Evolutionary conservation across 2,888 invertebrate species (phyloP), one percentile per base, ranked within the genome.

Genomic region (Chesias legatella): DNA sequence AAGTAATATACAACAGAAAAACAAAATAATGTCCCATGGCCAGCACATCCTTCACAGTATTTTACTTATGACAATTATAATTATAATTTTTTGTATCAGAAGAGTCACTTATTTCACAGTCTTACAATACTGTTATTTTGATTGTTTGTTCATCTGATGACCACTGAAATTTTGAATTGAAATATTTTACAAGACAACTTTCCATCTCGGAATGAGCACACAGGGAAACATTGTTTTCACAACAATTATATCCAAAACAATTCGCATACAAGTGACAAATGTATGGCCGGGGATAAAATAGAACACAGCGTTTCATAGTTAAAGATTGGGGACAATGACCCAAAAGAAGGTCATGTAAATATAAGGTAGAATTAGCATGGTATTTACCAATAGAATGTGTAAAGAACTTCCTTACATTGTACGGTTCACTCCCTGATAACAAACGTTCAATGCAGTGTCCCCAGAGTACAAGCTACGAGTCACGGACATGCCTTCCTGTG

Each of bases 291-390:
- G 31, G 7, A 28, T 28, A 23, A 26, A 33, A 34, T 27, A 45
- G 11, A 44, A 33, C 28, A 36, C 11, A 41, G 13, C 22, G 25
- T 20, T 9, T 17, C 37, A 23, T 31, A 35, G 28, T 31, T 46
- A 33, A 10, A 23, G 24, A 48, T 48, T 36, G 63, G 61, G 77
- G 73, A 65, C 76, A 79, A 65, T 74, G 76, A 79, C 78, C 77
- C 58, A 53, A 51, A 67, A 62, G 53, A 48, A 57, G 66, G 63
- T 67, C 70, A 66, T 60, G 58, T 72, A 70, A 71, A 74, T 72
- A 76, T n/a, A n/a, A n/a, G n/a, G n/a, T n/a, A n/a, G n/a, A n/a
- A 60, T 49, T 42, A 33, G 21, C 39, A 27, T 33, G 33, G 36
- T 45, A 43, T 48, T 33, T 20, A 30, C 13, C 20, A 36, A 23